Conservation (phyloP, 2,888 invertebrate genomes). For the Macroteleia sp. region DNA sequence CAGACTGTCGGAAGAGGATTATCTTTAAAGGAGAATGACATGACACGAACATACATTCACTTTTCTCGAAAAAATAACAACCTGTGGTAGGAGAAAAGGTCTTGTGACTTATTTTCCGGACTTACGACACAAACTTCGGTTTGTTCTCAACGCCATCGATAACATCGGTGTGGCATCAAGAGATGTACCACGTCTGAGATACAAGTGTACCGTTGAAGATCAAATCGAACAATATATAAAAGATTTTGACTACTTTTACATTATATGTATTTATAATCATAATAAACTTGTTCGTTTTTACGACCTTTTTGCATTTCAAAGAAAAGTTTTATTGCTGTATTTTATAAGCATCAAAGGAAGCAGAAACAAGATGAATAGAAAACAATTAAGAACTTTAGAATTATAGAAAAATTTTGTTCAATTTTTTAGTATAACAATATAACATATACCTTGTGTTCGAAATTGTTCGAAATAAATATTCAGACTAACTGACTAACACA, state of each 20-base stretch:
- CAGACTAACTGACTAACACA: no score
- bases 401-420: no score
- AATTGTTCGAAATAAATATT: no score
- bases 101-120: slow-evolving; percentile 39
- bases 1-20: slow-evolving; percentile 71
- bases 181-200: background rate
- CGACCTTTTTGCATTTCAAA: slow-evolving; percentile 12
- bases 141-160: slow-evolving; percentile 56
- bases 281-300: slow-evolving; percentile 22
- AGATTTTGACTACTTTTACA: background rate
- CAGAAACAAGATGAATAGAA: no score
- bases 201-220: slow-evolving; percentile 36
- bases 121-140: slow-evolving; percentile 47
- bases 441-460: no score
- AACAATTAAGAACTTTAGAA: no score
- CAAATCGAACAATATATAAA: slow-evolving; percentile 1
- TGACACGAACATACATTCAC: slow-evolving; percentile 39
- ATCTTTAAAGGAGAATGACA: slow-evolving; percentile 34
- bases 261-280: background rate
- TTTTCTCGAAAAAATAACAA: slow-evolving; percentile 33
- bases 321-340: slow-evolving; percentile 1
- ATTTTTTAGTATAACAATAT: no score
- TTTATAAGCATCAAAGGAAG: no score
- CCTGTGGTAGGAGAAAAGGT: slow-evolving; percentile 2
- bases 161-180: slow-evolving; percentile 50